Base-by-base conservation (phyloP, 2,797 vertebrate genomes). In the Antennarius maculatus region DNA sequence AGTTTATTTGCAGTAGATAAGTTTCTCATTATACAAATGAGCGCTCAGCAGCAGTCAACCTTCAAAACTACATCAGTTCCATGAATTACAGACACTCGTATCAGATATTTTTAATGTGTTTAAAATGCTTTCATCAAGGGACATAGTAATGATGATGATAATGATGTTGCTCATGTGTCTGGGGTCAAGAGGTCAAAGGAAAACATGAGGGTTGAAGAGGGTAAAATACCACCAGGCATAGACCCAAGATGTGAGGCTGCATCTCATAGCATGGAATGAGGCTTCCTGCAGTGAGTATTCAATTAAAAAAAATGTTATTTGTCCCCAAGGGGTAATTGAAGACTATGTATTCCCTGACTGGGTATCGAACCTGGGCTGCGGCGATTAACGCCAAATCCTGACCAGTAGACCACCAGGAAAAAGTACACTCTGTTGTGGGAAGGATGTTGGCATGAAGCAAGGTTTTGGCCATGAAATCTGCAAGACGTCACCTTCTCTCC, bases 131-230 rank as follows among this genome's bases (percentile, higher is more conserved):
- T 84, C 77, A 88, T 34, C 85, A 79, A 28, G 79, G 75, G 18
- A 82, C 83, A 51, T 88, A 84, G 91, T 96, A 94, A 86, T 96
- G 95, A 78, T 96, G 95, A 76, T 97, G 95, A 74, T 97, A 95
- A 76, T 97, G 95, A 74, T 96, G 95, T 73, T 97, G 96, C 65
- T 97, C 94, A 0, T 97, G 96, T 91, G 94, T 95, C 86, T 96
- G 93, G 77, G 95, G 82, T 71, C 93, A 84, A 50, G 92, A 91
- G 66, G 92, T 89, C 10, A 89, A 85, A 56, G 91, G 91, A 60
- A 90, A 92, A 87, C 90, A 92, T 2, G 92, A 92, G 16, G 92
- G 80, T 70, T 93, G 85, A 73, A 88, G 82, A 1, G 93, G 86
- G 5, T 92, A 89, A 65, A 92, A 86, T 53, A 88, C 77, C 46